These are phyloP conservation scores for Garrulus glandarius DNA, from an alignment of 2,797 vertebrate species.

Conservation along the genomic window DNA sequence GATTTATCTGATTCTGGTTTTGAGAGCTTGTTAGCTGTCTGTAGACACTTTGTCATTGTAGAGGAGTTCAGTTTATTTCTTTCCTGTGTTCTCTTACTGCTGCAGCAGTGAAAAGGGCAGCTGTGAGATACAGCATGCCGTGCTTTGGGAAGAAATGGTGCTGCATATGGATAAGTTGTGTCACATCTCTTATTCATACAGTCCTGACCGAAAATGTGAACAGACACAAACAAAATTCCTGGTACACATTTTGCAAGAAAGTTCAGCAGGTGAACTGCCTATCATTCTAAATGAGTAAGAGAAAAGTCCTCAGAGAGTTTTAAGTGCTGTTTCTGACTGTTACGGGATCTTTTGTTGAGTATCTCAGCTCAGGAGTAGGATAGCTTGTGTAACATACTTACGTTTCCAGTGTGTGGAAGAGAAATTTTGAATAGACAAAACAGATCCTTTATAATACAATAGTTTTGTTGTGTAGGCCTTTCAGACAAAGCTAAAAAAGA, in stretches of 20 bases:
- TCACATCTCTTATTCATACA: slow-evolving; percentile 31
- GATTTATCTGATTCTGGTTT: neutral
- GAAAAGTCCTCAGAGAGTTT: neutral
- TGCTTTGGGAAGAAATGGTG: neutral
- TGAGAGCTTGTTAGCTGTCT: neutral
- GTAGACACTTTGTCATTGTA: neutral
- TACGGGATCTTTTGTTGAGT: neutral
- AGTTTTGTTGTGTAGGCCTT: slow-evolving; percentile 25
- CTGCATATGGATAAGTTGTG: slow-evolving; percentile 19
- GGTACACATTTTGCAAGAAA: neutral
- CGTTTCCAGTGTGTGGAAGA: neutral
- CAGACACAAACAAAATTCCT: neutral
- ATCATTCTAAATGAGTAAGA: slow-evolving; percentile 25
- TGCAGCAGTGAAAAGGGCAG: neutral
- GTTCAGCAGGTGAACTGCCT: slow-evolving; percentile 25
- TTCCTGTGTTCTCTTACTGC: neutral
- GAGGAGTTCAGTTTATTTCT: neutral
- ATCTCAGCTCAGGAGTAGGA: neutral
- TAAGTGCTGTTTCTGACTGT: neutral
- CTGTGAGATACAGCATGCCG: neutral
- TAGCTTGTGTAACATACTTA: neutral
- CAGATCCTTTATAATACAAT: slow-evolving; percentile 20
- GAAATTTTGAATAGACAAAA: slow-evolving; percentile 38
- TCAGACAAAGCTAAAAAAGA: neutral
- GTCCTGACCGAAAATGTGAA: neutral